Evolutionary conservation across 2,113 vertebrate genomes (phyloP).

Genomic region (Reinhardtius hippoglossoides): DNA sequence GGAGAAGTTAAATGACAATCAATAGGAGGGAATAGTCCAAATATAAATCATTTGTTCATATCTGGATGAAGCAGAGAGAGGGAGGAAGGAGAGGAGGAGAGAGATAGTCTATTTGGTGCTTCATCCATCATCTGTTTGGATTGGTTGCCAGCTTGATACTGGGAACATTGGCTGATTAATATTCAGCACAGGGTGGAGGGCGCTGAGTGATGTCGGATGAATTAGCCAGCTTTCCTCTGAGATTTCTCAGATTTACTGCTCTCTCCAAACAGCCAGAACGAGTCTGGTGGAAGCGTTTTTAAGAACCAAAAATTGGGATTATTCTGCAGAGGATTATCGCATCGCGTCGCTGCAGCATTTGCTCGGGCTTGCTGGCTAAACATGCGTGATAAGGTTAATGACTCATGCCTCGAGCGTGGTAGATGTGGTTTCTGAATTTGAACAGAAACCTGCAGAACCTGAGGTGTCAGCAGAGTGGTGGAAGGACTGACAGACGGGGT

Average conservation of each 20-base stretch:
- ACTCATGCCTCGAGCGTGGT: constrained; percentile 12
- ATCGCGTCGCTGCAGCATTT: background rate
- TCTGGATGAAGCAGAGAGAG: constrained; percentile 51
- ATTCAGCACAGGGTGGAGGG: constrained; percentile 71
- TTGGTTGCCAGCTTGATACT: constrained; percentile 73
- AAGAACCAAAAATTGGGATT: constrained; percentile 13
- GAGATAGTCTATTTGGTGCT: constrained; percentile 68
- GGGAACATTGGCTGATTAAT: constrained; percentile 79
- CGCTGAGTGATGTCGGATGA: constrained; percentile 61
- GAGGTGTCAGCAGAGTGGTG: constrained; percentile 63
- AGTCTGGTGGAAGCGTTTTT: constrained; percentile 5
- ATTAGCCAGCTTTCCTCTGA: constrained; percentile 68
- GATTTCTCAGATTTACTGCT: constrained; percentile 47
- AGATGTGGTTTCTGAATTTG: constrained; percentile 30
- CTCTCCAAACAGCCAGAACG: constrained; percentile 19
- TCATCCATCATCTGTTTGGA: constrained; percentile 79
- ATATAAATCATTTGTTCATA: constrained; percentile 69
- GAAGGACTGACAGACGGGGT: constrained; percentile 60
- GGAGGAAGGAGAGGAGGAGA: constrained; percentile 27
- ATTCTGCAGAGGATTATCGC: constrained; percentile 29
- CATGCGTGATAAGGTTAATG: constrained; percentile 52
- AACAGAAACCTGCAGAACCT: constrained; percentile 50
- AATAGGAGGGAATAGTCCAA: constrained; percentile 56
- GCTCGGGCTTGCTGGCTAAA: constrained; percentile 31
- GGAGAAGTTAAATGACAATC: constrained; percentile 53